These are phyloP conservation scores for Poeciliopsis occidentalis DNA, from an alignment of 2,113 vertebrate genomes.

Conservation along the genomic window DNA sequence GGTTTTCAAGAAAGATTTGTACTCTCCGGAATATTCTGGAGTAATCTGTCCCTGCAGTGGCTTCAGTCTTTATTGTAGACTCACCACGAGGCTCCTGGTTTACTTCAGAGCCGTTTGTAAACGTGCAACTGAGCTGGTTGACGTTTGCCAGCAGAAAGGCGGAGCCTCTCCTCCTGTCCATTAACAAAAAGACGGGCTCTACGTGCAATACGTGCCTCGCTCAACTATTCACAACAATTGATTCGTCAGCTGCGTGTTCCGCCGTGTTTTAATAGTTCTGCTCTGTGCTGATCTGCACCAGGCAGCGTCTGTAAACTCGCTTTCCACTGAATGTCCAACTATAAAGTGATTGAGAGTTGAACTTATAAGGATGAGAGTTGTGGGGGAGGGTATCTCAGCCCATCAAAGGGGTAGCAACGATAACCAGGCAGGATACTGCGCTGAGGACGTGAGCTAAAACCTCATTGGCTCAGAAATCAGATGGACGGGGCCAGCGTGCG, in stretches of 20 bases:
- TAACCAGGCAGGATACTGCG: slow-evolving; percentile 84
- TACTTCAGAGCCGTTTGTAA: background rate
- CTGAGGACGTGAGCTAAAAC: slow-evolving; percentile 83
- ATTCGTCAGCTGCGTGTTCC: background rate
- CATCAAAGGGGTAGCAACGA: slow-evolving; percentile 49
- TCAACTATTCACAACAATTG: background rate
- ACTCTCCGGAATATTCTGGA: background rate
- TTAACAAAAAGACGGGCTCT: slow-evolving; percentile 5
- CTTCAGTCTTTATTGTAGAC: background rate
- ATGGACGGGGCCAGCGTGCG: slow-evolving; percentile 22
- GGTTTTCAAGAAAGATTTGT: background rate
- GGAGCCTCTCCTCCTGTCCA: background rate
- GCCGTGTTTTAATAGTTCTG: background rate
- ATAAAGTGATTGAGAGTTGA: background rate
- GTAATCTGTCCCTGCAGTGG: background rate
- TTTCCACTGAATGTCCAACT: background rate
- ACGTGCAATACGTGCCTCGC: slow-evolving; percentile 23
- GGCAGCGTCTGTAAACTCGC: background rate
- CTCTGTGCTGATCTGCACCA: background rate
- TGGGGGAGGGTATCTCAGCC: background rate
- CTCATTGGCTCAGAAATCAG: slow-evolving; percentile 79
- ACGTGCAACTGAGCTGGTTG: too few species aligned
- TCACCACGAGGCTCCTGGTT: background rate
- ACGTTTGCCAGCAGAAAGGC: background rate
- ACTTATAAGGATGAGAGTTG: background rate